Conservation (phyloP, 2,888 invertebrate genomes). For the Heteromyza rotundicornis region DNA sequence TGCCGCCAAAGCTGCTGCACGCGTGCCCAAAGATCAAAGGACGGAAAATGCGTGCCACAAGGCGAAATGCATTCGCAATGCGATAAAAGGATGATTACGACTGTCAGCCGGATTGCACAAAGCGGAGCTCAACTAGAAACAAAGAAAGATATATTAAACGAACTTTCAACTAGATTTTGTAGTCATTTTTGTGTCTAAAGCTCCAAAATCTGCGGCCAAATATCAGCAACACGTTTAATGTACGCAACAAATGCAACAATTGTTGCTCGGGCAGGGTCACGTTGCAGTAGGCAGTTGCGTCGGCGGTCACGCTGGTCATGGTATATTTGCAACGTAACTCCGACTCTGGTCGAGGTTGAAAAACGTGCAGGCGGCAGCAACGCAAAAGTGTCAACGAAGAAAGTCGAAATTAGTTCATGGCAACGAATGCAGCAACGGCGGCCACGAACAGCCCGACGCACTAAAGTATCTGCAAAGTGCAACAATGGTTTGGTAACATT, state of each 20-base stretch:
- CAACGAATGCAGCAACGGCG: background rate
- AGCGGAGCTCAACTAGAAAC: no score
- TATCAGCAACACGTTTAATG: background rate
- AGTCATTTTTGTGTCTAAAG: no score
- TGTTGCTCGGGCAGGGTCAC: background rate
- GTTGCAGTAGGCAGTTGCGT: background rate
- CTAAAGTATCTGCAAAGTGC: background rate
- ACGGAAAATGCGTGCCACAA: no score
- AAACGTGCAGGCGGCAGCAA: background rate
- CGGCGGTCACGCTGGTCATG: background rate
- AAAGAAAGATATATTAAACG: no score
- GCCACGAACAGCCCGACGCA: background rate
- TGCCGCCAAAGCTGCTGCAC: no score
- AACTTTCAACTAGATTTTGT: no score
- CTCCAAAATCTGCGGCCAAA: background rate
- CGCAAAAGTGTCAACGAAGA: constrained; percentile 1
- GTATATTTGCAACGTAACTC: no score
- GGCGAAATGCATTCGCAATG: no score
- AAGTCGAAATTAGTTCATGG: background rate
- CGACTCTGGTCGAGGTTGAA: background rate
- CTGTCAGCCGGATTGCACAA: no score
- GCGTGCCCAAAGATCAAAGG: no score
- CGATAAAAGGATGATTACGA: no score
- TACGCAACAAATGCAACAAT: constrained; percentile 1
- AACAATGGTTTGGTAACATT: background rate